Percentiles rank a stretch among this genome's conserved stretches.
Evolutionary conservation across 2,797 vertebrate genomes (phyloP).

Genomic region (Erpetoichthys calabaricus): DNA sequence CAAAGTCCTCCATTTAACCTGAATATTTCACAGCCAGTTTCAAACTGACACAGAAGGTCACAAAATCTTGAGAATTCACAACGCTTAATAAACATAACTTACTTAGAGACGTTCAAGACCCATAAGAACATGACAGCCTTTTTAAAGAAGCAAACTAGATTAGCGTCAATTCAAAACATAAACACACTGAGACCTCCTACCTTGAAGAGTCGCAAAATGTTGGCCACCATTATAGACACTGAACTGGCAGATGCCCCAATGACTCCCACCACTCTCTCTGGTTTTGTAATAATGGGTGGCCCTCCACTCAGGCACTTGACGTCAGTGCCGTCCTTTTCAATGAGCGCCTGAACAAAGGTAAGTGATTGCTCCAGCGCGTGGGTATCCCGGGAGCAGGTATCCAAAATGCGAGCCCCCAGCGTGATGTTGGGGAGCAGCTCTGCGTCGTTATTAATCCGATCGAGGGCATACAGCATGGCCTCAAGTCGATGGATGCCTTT

Average conservation of each 20-base stretch:
- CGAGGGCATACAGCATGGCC: conserved; percentile 90
- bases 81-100: no score
- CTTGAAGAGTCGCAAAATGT: conserved; percentile 92
- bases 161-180: no score
- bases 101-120: no score
- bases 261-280: conserved; percentile 82
- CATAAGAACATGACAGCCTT: no score
- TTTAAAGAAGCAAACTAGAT: no score
- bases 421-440: conserved; percentile 92
- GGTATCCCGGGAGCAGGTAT: conserved; percentile 90
- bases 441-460: conserved; percentile 88
- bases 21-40: no score
- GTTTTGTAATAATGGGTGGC: conserved; percentile 89
- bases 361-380: conserved; percentile 90
- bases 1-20: no score
- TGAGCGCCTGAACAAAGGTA: conserved; percentile 89
- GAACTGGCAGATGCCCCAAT: conserved; percentile 90
- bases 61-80: no score
- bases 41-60: no score
- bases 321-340: conserved; percentile 88
- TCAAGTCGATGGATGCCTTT: conserved; percentile 89
- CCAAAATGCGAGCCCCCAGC: conserved; percentile 82
- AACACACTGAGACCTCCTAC: conserved; percentile 35
- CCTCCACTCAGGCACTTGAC: conserved; percentile 81
- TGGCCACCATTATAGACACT: conserved; percentile 96